Evolutionary conservation across 2,888 invertebrate species (phyloP), one percentile per base, ranked within the genome.

Genomic region (Drosophila mettleri): DNA sequence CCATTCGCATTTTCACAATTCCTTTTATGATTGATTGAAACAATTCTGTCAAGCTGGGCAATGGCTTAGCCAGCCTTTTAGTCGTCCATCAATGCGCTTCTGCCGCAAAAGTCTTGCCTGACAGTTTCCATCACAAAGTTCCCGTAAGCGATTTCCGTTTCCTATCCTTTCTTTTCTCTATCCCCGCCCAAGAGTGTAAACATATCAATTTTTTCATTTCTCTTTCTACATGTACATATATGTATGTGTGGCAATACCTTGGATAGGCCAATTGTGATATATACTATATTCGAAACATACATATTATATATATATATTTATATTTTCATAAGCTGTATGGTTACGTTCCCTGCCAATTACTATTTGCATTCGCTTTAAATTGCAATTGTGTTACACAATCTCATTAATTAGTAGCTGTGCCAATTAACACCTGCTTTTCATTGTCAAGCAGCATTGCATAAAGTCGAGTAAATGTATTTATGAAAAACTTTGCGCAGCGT

Each of bases 1-100:
- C 49, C 27, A 49, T 39, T 49, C 52, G 24, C 41, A 22, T 41
- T 31, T 38, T 48, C 39, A 57, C 48, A 67, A 62, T 69, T 61
- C 29, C 54, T 41, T 36, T 36, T 63, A 58, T 82, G 82, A 79
- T 79, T 78, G 79, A 79, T 79, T 57, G 67, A 38, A 65, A 63
- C 53, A 59, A 67, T 63, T 78, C 74, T 65, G 68, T 64, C 54
- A 55, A 69, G 61, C 62, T 52, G 38, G 45, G 57, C 46, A 55
- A 52, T 27, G 14, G 34, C 36, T 39, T 43, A 18, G 43, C 41
- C 62, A 53, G 36, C 46, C 68, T 38, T 51, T 74, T 29, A 46
- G 54, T 43, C 66, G 76, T 78, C 71, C 59, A 81, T 80, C 81
- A 84, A 67, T 62, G 59, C 34, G 45, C 61, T 48, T 49, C 60